A percentile compares a stretch with the other conserved stretches of the same genome.
phyloP scores from a whole-genome alignment of 2,113 vertebrate genomes.

The Pyrgilauda ruficollis region DNA sequence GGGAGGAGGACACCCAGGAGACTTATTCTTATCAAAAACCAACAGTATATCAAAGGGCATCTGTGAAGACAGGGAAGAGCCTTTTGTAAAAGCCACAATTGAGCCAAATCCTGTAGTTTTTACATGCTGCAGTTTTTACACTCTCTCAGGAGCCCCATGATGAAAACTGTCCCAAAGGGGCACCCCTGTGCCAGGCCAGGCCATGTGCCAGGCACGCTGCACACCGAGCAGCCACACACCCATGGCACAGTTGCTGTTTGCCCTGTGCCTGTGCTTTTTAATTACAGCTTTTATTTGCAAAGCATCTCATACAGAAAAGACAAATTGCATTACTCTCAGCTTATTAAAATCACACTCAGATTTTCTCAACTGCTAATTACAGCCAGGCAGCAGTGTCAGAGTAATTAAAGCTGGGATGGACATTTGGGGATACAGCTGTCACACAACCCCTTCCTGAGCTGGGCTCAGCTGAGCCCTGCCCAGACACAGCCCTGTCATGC shows the following conservation, averaged over 20 bases:
- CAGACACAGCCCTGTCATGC: background rate
- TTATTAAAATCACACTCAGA: slow-evolving; percentile 33
- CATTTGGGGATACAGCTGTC: background rate
- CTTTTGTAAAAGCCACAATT: background rate
- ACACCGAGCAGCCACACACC: background rate
- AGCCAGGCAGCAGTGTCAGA: background rate
- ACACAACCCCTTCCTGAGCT: background rate
- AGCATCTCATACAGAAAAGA: background rate
- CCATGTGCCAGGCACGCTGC: fast-evolving
- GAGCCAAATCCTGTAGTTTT: background rate
- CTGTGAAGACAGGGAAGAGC: background rate
- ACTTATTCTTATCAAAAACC: background rate
- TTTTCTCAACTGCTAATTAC: slow-evolving; percentile 48
- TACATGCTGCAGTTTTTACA: background rate
- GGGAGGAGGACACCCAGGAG: background rate
- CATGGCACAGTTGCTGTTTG: fast-evolving
- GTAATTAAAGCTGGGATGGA: slow-evolving; percentile 4
- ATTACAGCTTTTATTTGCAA: slow-evolving; percentile 10
- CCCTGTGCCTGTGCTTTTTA: background rate
- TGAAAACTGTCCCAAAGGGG: background rate
- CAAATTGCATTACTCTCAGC: slow-evolving; percentile 41
- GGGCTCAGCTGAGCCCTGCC: background rate
- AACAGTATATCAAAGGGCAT: background rate
- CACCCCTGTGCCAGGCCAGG: background rate
- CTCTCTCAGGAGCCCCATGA: background rate